Evolutionary conservation across 37 sponge, comb jelly and placozoan genomes (phyloP), one percentile per base, ranked within the genome.

Genomic region (Cliona cf. orientalis): DNA sequence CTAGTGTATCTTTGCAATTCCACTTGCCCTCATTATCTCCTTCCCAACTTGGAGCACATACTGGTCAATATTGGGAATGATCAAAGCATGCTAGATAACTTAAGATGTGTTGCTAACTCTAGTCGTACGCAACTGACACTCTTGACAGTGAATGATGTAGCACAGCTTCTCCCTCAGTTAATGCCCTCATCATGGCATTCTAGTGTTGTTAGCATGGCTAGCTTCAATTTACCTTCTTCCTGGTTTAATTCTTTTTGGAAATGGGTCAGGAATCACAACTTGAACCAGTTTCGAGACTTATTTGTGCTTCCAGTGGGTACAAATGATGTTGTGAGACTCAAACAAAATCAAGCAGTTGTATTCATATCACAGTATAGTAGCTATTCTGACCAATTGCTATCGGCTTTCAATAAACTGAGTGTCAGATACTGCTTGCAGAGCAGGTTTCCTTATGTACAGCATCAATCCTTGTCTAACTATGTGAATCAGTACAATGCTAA

Each of bases 161-260:
- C 58, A 40, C 5, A 17, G 22, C 49, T 75, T 22, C 35, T 75
- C 39, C 46, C 66, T 1, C 28, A 42, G 58, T 5, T 29, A 22
- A 38, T 75, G 19, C 46, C 76, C 68, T 81, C 62, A 31, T 19
- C n/a, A 57, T 34, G 28, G 66, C 35, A 33, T 19, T 36, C 57
- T 60, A 9, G 19, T 25, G 42, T 1, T 39, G 5, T 39, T 9
- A 40, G 76, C 60, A 4, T 37, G n/a, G 23, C 25, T 58, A 26
- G 26, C 63, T 25, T 61, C 25, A n/a, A 69, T 66, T 67, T 34
- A 41, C 59, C 75, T 17, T 31, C 38, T 2, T 21, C 29, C 7
- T 75, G 76, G 84, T 49, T 84, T 33, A 19, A 75, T n/a, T 46
- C 22, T 17, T 84, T 75, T 39, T 84, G 84, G 84, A 34, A 67